Conservation (phyloP, 2,113 vertebrate genomes). For the Pachyramphus minor region DNA sequence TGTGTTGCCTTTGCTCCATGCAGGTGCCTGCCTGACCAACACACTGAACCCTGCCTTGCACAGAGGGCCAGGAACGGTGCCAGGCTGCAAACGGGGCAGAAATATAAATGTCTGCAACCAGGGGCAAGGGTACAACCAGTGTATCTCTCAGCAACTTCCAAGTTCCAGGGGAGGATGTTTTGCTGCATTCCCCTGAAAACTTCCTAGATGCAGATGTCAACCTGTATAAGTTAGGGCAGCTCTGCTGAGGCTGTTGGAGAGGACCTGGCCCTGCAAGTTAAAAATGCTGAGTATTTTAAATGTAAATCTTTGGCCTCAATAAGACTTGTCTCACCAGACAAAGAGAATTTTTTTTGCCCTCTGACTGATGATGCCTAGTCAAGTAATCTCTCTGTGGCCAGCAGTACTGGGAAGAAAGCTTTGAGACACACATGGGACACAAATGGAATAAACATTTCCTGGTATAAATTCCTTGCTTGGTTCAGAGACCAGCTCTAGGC, state of each 20-base stretch:
- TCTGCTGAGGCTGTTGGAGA: neutral
- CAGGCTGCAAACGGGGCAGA: neutral
- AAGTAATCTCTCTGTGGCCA: neutral
- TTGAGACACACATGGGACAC: neutral
- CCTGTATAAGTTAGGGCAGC: neutral
- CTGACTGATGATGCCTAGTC: neutral
- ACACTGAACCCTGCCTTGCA: neutral
- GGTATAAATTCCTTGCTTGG: neutral
- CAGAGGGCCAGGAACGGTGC: neutral
- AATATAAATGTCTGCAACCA: neutral
- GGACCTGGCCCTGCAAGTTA: neutral
- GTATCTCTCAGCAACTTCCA: neutral
- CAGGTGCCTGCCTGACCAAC: neutral
- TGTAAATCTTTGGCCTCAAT: neutral
- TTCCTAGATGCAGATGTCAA: neutral
- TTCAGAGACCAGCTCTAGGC: neutral
- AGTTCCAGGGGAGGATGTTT: neutral
- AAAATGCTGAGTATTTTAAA: neutral
- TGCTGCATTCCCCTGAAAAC: neutral
- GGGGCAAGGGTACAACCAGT: no score
- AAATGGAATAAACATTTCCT: neutral
- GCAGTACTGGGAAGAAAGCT: neutral
- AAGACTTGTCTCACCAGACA: neutral
- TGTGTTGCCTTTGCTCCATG: fast-evolving
- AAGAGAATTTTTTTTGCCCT: neutral